Evolutionary conservation across 2,797 vertebrate species (phyloP).

Genomic region (Gila robusta): DNA sequence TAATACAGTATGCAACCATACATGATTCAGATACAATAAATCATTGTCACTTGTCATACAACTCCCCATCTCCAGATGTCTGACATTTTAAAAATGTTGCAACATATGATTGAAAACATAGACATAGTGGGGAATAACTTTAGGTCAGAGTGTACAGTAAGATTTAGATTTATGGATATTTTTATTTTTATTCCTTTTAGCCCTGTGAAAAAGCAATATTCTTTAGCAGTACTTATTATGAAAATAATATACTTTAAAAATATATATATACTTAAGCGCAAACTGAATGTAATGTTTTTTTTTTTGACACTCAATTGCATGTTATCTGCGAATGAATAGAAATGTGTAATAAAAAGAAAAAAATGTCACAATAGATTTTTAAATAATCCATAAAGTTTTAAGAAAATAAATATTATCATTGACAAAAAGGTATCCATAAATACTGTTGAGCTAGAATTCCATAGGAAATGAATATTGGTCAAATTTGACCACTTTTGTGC

Average conservation of each 20-base stretch:
- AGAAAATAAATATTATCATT: not conserved
- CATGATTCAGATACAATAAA: not conserved
- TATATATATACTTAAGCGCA: not conserved
- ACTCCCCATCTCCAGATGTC: slow-evolving; percentile 6
- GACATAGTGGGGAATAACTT: not conserved
- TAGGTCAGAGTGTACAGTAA: not conserved
- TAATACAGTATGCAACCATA: slow-evolving; percentile 1
- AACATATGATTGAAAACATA: slow-evolving; percentile 3
- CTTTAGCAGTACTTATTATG: not conserved
- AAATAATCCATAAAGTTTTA: not conserved
- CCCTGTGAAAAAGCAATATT: not conserved
- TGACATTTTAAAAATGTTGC: slow-evolving; percentile 10
- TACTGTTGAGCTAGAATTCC: not conserved
- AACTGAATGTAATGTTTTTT: not conserved
- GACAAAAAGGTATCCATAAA: not conserved
- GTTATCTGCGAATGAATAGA: not conserved
- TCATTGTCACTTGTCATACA: slow-evolving; percentile 1
- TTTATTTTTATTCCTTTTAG: not conserved
- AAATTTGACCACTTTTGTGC: not conserved
- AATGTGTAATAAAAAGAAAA: not conserved
- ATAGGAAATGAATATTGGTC: not conserved
- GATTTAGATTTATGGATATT: not conserved
- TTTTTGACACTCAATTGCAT: not conserved
- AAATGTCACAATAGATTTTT: not conserved
- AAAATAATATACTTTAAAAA: not conserved